These are phyloP conservation scores for Oncorhynchus gorbuscha DNA, from an alignment of 2,113 vertebrate species.

Conservation along the genomic window DNA sequence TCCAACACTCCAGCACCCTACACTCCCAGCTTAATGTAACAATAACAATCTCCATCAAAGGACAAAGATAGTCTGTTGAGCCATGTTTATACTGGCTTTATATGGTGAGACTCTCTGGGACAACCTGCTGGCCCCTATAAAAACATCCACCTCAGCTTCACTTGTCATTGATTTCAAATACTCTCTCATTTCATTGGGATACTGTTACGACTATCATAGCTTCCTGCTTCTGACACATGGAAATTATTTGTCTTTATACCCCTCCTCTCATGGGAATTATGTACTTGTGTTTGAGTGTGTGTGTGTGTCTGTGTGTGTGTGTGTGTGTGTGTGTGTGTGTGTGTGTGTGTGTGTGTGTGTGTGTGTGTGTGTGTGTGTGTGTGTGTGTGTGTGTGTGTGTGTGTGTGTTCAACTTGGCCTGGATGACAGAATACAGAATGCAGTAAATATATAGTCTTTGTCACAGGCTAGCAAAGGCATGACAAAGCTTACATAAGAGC, in stretches of 20 bases:
- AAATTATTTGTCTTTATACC: neutral
- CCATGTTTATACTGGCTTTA: conserved; percentile 59
- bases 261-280: neutral
- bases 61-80: conserved; percentile 34
- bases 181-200: neutral
- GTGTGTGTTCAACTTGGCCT: too few species aligned
- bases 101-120: conserved; percentile 60
- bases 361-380: too few species aligned
- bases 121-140: neutral
- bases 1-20: conserved; percentile 20
- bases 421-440: too few species aligned
- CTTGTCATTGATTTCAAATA: neutral
- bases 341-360: too few species aligned
- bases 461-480: neutral
- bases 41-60: conserved; percentile 67
- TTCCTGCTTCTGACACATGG: neutral
- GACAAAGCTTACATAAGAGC: too few species aligned
- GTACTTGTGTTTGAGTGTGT: neutral
- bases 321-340: too few species aligned
- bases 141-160: neutral
- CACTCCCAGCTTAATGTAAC: conserved; percentile 38
- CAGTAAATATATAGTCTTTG: too few species aligned
- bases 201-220: neutral
- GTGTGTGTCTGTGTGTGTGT: neutral
- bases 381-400: too few species aligned